A percentile compares a stretch with the other conserved stretches of the same genome.
Evolutionary conservation across 2,888 invertebrate genomes (phyloP).

Genomic region (Apamea monoglypha): DNA sequence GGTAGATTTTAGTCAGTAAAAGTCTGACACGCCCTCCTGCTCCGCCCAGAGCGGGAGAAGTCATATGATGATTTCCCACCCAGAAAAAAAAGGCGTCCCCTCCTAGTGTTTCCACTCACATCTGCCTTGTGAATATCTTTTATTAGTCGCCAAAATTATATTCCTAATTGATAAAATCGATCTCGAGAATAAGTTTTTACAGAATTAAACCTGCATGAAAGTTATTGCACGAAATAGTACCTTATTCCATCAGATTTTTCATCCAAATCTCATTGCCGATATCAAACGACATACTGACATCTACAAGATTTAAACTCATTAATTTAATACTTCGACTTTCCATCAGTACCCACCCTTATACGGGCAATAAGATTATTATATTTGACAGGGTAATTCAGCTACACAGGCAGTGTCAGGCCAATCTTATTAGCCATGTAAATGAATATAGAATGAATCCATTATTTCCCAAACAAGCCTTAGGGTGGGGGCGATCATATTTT

Average conservation of each 20-base stretch:
- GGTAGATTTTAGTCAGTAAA: no score
- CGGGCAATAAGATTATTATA: conserved; percentile 82
- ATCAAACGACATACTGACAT: conserved; percentile 26
- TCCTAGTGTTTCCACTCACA: neutral
- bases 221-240: neutral
- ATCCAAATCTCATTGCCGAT: conserved; percentile 21
- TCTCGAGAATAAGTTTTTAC: neutral
- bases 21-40: no score
- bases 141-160: neutral
- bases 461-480: conserved; percentile 86
- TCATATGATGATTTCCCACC: no score
- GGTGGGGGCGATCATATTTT: conserved; percentile 83
- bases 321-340: conserved; percentile 65
- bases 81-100: no score
- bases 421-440: conserved; percentile 89
- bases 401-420: conserved; percentile 82
- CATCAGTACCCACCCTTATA: conserved; percentile 65
- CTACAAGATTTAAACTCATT: conserved; percentile 49
- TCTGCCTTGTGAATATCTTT: neutral
- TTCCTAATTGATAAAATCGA: neutral
- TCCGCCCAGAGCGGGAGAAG: no score
- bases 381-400: conserved; percentile 87
- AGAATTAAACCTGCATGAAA: neutral
- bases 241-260: neutral
- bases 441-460: conserved; percentile 90